A percentile compares a stretch with the other conserved stretches of the same genome.
phyloP scores from a whole-genome alignment of 2,113 vertebrate genomes.

The Rhynchomys soricoides region DNA sequence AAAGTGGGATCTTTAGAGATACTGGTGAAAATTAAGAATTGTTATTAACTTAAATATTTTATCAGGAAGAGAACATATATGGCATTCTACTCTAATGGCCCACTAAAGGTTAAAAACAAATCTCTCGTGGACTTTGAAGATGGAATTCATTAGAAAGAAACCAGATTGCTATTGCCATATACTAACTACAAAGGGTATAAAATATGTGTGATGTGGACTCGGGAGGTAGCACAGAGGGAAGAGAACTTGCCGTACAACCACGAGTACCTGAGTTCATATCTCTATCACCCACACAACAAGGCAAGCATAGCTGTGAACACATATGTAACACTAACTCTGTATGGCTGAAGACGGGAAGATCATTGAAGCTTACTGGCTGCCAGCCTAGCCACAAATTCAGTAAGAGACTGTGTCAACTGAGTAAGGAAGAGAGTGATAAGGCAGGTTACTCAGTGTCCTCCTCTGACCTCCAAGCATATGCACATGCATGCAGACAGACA shows the following conservation, averaged over 20 bases:
- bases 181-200: neutral
- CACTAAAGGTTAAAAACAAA: neutral
- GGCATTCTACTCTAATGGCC: neutral
- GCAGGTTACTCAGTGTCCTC: neutral
- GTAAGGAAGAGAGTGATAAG: neutral
- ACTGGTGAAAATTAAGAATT: constrained; percentile 43
- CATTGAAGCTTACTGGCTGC: neutral
- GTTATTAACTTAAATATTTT: constrained; percentile 43
- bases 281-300: neutral
- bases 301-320: neutral
- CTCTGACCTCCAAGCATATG: neutral
- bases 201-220: neutral
- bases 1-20: constrained; percentile 31
- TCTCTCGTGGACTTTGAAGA: constrained; percentile 19
- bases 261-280: neutral
- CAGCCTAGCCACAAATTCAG: neutral
- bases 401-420: neutral
- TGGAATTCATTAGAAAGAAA: neutral
- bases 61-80: constrained; percentile 15
- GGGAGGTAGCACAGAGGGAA: neutral
- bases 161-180: neutral
- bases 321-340: neutral
- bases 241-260: neutral
- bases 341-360: neutral
- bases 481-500: neutral